Evolutionary conservation across 1,140 invertebrate species (phyloP).

Genomic region (Nasonia vitripennis): DNA sequence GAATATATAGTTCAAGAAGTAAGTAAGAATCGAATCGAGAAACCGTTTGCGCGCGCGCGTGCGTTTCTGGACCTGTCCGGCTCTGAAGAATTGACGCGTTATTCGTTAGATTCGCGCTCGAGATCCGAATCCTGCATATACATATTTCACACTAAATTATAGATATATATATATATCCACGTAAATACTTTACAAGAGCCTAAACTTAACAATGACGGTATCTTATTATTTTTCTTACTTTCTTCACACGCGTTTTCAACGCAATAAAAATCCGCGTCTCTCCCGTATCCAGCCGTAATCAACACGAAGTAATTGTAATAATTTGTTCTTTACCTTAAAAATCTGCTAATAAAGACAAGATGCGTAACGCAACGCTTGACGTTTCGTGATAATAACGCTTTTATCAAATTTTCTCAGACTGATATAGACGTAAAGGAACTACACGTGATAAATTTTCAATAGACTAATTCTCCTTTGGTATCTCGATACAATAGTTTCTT

Average conservation of each 20-base stretch:
- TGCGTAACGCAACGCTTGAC: constrained; percentile 50
- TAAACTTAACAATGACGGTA: constrained; percentile 52
- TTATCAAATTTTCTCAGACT: background rate
- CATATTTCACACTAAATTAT: background rate
- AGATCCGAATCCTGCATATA: background rate
- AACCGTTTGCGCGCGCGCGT: background rate
- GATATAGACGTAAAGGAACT: constrained; percentile 41
- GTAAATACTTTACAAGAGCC: background rate
- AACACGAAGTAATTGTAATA: constrained; percentile 51
- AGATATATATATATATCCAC: background rate
- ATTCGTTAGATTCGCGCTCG: background rate
- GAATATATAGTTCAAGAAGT: constrained; percentile 42
- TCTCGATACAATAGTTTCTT: background rate
- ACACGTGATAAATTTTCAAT: constrained; percentile 42
- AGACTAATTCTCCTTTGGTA: constrained; percentile 13
- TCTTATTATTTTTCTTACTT: constrained; percentile 56
- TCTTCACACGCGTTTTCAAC: constrained; percentile 50
- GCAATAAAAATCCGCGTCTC: constrained; percentile 36
- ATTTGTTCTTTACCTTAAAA: constrained; percentile 40
- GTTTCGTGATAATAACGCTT: constrained; percentile 31
- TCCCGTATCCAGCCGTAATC: constrained; percentile 35
- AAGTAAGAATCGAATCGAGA: constrained; percentile 45
- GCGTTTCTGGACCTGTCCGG: background rate
- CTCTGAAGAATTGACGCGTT: background rate
- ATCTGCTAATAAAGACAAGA: constrained; percentile 49